A percentile compares a stretch with the other conserved stretches of the same genome.
Evolutionary conservation across 2,113 vertebrate species (phyloP).

Genomic region (Ophiodon elongatus): DNA sequence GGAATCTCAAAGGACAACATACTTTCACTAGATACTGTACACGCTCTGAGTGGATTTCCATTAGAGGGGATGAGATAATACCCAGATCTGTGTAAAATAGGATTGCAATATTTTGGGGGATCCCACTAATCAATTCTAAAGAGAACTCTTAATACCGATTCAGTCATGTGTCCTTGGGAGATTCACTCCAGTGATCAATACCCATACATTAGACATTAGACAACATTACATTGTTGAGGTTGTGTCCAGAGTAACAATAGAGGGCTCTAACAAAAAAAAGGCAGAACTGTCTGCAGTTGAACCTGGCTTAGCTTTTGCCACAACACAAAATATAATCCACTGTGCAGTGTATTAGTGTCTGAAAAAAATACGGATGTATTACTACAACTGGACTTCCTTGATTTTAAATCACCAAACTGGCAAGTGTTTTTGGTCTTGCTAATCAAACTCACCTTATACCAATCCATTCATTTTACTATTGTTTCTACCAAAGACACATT

Average conservation of each 20-base stretch:
- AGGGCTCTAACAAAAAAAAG: neutral
- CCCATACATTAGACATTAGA: neutral
- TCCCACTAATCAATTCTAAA: neutral
- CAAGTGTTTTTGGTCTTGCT: neutral
- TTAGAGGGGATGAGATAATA: neutral
- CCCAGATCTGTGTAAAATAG: neutral
- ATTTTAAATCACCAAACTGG: neutral
- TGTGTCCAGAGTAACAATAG: neutral
- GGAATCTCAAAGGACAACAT: neutral
- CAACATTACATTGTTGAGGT: neutral
- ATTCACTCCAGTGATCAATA: slow-evolving; percentile 1
- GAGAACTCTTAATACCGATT: neutral
- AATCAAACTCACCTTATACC: neutral
- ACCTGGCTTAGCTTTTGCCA: neutral
- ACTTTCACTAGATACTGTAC: neutral
- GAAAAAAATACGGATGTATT: neutral
- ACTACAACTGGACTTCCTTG: neutral
- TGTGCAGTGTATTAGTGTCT: neutral
- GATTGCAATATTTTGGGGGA: slow-evolving; percentile 2
- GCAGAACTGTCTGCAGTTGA: neutral
- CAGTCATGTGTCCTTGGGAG: neutral
- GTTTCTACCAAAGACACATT: neutral
- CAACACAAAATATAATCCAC: neutral
- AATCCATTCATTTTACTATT: neutral
- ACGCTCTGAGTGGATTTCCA: neutral